phyloP scores from a whole-genome alignment of 2,113 vertebrate genomes.

The Ochotona princeps region DNA sequence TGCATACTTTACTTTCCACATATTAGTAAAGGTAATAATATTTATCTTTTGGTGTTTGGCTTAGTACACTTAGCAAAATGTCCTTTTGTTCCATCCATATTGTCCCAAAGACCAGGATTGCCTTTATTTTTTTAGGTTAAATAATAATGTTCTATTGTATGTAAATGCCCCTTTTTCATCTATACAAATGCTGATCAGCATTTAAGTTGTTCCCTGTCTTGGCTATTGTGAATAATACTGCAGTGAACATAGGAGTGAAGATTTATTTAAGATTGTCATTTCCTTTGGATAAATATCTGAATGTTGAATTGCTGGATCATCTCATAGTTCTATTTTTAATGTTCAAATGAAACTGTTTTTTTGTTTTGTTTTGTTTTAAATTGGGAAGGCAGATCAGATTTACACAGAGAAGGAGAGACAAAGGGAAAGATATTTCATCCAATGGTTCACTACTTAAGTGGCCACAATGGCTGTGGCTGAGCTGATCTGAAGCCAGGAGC shows the following conservation, averaged over 20 bases:
- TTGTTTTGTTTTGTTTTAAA: too few relatives aligned
- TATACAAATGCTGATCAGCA: not conserved
- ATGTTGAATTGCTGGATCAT: not conserved
- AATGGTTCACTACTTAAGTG: too few relatives aligned
- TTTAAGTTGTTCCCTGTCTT: not conserved
- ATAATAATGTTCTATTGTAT: not conserved
- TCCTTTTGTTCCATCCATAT: not conserved
- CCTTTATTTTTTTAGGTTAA: not conserved
- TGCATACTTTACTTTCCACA: not conserved
- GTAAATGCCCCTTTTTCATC: not conserved
- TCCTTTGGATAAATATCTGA: not conserved
- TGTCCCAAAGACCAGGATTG: not conserved
- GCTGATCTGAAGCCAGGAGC: too few relatives aligned
- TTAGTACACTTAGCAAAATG: not conserved
- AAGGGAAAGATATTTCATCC: too few relatives aligned
- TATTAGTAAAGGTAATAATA: not conserved
- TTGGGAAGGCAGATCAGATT: too few relatives aligned
- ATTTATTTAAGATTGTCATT: not conserved
- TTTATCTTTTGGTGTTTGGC: not conserved
- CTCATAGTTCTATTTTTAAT: not conserved
- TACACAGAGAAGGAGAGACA: too few relatives aligned
- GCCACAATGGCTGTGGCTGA: too few relatives aligned
- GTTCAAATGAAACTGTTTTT: not conserved
- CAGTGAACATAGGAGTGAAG: not conserved
- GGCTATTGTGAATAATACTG: not conserved